Evolutionary conservation across 1,140 invertebrate species (phyloP), one percentile per base, ranked within the genome.

Genomic region (Daktulosphaira vitifoliae): DNA sequence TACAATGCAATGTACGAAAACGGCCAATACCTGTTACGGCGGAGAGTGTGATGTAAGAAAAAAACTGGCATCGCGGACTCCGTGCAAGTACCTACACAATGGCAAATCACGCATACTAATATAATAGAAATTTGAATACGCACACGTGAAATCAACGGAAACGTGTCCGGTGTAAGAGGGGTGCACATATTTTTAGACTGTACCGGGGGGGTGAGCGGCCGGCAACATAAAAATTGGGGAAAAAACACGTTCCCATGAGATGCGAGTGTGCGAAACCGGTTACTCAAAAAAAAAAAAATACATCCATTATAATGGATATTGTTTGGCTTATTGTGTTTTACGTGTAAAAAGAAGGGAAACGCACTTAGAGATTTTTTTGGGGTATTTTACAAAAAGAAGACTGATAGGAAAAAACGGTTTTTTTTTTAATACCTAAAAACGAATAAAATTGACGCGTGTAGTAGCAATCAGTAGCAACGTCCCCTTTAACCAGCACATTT

Each of bases 161-260:
- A 62, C 56, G 56, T 62, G 56, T 62, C 56, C 56, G 56, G 56
- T 62, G 23, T 44, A 22, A 23, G 54, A 38, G 38, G 38, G 54
- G 25, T 16, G 23, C 39, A 16, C 39, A 33, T 33, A 33, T 33
- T 33, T 33, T 33, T 33, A 44, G 39, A 44, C 5, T 3, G 11
- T 5, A 16, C 3, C 39, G 39, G 39, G n/a, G 39, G 39, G n/a
- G n/a, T 11, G 29, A 11, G 15, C 13, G 38, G 22, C 13, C 20
- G 11, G 15, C n/a, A 25, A 11, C 11, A 20, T 20, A 46, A 62
- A 62, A 46, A 29, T 62, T 44, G 42, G 56, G 56, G 42, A 62
- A 62, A 62, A 62, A 62, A 62, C 54, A 44, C 20, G 54, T 48
- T 62, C 56, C 56, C 56, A 48, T 48, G 56, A 39, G 56, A 62